These are phyloP conservation scores for Dynastes maya DNA, from an alignment of 2,888 invertebrate genomes.

Conservation along the genomic window DNA sequence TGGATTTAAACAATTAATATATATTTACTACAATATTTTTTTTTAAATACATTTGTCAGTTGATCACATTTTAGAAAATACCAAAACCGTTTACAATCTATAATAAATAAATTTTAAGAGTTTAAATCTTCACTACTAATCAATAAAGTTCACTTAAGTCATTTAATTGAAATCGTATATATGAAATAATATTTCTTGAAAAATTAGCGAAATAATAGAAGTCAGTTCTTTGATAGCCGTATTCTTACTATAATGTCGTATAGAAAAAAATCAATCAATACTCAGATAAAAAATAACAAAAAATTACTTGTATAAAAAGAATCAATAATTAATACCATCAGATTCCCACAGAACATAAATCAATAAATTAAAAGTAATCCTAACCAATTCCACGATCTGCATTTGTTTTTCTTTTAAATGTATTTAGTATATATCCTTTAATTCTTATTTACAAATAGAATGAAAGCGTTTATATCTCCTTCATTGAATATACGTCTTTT, in stretches of 20 bases:
- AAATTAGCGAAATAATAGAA: slow-evolving; percentile 5
- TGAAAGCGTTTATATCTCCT: slow-evolving; percentile 40
- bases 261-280: not conserved
- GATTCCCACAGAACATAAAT: slow-evolving; percentile 11
- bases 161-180: not conserved
- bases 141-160: not conserved
- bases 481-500: slow-evolving; percentile 40
- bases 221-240: not conserved
- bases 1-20: slow-evolving; percentile 38
- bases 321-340: slow-evolving; percentile 25
- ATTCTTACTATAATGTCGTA: not conserved
- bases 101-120: slow-evolving; percentile 36
- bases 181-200: not conserved
- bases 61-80: slow-evolving; percentile 36
- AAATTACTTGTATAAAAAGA: slow-evolving; percentile 26
- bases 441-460: slow-evolving; percentile 49
- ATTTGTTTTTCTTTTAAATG: slow-evolving; percentile 19
- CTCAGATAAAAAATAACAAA: slow-evolving; percentile 14
- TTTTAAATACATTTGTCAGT: slow-evolving; percentile 20
- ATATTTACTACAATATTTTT: slow-evolving; percentile 22
- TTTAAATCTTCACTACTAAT: slow-evolving; percentile 37
- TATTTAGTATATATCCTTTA: slow-evolving; percentile 28
- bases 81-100: slow-evolving; percentile 12
- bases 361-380: slow-evolving; percentile 28
- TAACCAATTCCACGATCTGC: slow-evolving; percentile 46